Base-by-base conservation (phyloP, 2,888 invertebrate genomes). In the Pterostichus madidus region DNA sequence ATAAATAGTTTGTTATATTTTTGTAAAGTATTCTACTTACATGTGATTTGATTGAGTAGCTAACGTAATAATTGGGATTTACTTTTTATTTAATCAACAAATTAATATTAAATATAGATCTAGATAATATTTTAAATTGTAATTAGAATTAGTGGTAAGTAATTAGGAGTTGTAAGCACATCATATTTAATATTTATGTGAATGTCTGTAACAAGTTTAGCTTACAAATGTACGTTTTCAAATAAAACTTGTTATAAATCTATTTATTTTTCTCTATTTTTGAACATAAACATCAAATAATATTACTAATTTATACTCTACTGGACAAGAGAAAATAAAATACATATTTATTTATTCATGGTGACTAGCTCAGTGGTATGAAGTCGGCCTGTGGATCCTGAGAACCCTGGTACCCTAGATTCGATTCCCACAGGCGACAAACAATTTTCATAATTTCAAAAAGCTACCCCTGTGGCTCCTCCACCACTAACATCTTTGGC, bases 101-200 rank as follows among this genome's bases (percentile, higher is more conserved):
- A 64, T 35, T 35, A 13, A 35, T 64, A 64, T 11, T 56, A 56
- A 56, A 3, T 56, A 35, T 52, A 49, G 32, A 76, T 8, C 32
- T 53, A 76, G 32, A 52, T 46, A 73, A 73, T 73, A 46, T 15
- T 73, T 73, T 49, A 13, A 73, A 73, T 49, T 73, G 17, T 73
- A 73, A 13, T 56, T 64, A 64, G 64, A 64, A 17, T 15, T 61
- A 61, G 61, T 46, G 49, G 35, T 73, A 73, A 73, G 39, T 68
- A 68, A n/a, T 61, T 44, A 68, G 35, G 35, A 35, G 46, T 73
- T 46, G 24, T 73, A 73, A 73, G 49, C 44, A 46, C 44, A 73
- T 39, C 44, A 13, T 73, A 73, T 79, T 79, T 59, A 61, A 79
- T 64, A 79, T 79, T 79, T 79, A 79, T 79, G 79, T 68, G 79